Evolutionary conservation across 2,888 invertebrate species (phyloP).

Genomic region (Ophioninae sp.): DNA sequence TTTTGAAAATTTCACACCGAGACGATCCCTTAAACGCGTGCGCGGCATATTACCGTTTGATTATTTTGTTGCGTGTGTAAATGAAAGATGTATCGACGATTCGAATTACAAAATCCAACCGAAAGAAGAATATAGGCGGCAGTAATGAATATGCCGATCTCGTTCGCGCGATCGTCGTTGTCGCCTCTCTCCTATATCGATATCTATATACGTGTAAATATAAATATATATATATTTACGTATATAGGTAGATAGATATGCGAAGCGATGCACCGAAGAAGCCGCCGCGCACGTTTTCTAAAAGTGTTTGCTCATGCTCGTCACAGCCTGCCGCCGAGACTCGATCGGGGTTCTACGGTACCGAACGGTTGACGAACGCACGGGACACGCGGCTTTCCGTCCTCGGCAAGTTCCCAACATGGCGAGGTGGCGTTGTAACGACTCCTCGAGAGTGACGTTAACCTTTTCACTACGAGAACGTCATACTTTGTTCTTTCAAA

Average conservation of each 20-base stretch:
- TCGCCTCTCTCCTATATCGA: slow-evolving; percentile 16
- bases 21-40: too few relatives aligned
- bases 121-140: slow-evolving; percentile 22
- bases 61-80: slow-evolving; percentile 48
- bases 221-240: background rate
- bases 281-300: slow-evolving; percentile 65
- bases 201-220: background rate
- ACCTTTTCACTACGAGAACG: slow-evolving; percentile 16
- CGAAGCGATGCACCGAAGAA: slow-evolving; percentile 30
- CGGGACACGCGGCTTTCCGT: slow-evolving; percentile 32
- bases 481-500: slow-evolving; percentile 3
- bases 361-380: slow-evolving; percentile 54
- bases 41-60: slow-evolving; percentile 50
- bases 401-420: slow-evolving; percentile 41
- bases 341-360: slow-evolving; percentile 21
- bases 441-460: slow-evolving; percentile 18
- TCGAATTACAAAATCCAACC: slow-evolving; percentile 51
- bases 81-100: slow-evolving; percentile 49
- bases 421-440: slow-evolving; percentile 20
- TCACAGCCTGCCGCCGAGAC: slow-evolving; percentile 66
- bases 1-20: too few relatives aligned
- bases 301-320: slow-evolving; percentile 73
- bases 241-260: background rate
- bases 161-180: slow-evolving; percentile 58
- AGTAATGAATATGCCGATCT: slow-evolving; percentile 68